Evolutionary conservation across 2,797 vertebrate genomes (phyloP).

Genomic region (Darevskia mixta): DNA sequence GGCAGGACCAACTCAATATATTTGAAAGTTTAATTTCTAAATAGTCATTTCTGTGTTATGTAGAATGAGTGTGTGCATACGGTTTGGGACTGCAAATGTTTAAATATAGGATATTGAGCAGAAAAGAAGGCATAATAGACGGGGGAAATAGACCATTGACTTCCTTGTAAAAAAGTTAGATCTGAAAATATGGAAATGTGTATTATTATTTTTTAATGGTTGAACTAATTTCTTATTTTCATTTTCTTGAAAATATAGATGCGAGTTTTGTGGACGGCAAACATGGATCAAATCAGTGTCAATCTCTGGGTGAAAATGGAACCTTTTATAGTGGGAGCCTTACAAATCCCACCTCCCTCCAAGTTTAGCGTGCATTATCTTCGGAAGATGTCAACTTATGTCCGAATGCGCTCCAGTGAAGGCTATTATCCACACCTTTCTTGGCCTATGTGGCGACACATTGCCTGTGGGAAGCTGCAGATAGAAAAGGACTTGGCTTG

Average conservation of each 20-base stretch:
- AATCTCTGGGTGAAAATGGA: conserved; percentile 92
- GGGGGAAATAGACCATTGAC: background rate
- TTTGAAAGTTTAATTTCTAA: background rate
- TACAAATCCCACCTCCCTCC: conserved; percentile 85
- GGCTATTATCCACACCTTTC: conserved; percentile 87
- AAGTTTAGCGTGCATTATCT: conserved; percentile 93
- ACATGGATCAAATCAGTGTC: conserved; percentile 82
- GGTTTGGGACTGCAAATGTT: background rate
- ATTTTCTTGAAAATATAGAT: conserved; percentile 27
- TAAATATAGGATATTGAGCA: background rate
- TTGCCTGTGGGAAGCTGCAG: conserved; percentile 96
- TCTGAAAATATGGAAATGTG: background rate
- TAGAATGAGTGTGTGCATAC: background rate
- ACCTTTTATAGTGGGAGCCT: conserved; percentile 89
- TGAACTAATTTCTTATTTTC: background rate
- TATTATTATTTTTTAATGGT: background rate
- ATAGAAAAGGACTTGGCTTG: conserved; percentile 89
- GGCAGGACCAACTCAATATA: background rate
- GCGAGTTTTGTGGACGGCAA: conserved; percentile 40
- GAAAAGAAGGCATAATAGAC: background rate
- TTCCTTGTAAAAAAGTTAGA: background rate
- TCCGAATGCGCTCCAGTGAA: conserved; percentile 81
- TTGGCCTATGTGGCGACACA: conserved; percentile 93
- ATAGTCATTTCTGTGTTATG: background rate
- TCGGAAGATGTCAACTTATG: conserved; percentile 90